Conservation (phyloP, 2,113 vertebrate genomes). For the Sinosuthora webbiana region DNA sequence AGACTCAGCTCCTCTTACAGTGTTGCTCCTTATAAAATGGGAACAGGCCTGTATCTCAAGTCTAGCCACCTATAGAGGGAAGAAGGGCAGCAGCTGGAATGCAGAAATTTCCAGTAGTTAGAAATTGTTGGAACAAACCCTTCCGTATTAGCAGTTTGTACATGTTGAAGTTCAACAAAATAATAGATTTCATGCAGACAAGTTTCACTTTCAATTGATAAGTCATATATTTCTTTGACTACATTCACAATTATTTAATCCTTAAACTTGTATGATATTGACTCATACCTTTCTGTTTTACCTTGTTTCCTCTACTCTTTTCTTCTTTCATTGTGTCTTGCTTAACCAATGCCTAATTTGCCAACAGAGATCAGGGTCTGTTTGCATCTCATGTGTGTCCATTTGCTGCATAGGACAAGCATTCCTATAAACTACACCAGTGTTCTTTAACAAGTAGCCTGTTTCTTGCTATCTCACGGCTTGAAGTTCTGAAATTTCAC, state of each 20-base stretch:
- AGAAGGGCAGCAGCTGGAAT: neutral
- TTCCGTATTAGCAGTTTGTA: neutral
- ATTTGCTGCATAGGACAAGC: neutral
- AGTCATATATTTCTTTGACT: neutral
- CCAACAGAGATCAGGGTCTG: neutral
- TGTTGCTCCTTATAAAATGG: neutral
- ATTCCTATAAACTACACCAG: neutral
- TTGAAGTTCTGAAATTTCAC: neutral
- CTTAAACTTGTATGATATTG: neutral
- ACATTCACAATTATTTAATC: neutral
- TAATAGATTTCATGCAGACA: neutral
- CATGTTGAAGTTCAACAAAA: neutral
- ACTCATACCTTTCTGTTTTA: neutral
- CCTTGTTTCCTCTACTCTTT: neutral
- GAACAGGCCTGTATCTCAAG: neutral
- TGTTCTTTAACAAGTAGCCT: neutral
- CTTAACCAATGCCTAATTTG: neutral
- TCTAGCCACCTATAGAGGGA: neutral
- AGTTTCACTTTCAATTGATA: neutral
- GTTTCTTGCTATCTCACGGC: neutral
- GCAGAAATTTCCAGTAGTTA: neutral
- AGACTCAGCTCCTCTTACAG: neutral
- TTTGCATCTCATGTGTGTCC: neutral
- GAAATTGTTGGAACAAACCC: neutral
- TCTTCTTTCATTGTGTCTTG: neutral